A percentile compares a stretch with the other conserved stretches of the same genome.
Evolutionary conservation across 2,888 invertebrate species (phyloP).

Genomic region (Aproaerema taeniolella): DNA sequence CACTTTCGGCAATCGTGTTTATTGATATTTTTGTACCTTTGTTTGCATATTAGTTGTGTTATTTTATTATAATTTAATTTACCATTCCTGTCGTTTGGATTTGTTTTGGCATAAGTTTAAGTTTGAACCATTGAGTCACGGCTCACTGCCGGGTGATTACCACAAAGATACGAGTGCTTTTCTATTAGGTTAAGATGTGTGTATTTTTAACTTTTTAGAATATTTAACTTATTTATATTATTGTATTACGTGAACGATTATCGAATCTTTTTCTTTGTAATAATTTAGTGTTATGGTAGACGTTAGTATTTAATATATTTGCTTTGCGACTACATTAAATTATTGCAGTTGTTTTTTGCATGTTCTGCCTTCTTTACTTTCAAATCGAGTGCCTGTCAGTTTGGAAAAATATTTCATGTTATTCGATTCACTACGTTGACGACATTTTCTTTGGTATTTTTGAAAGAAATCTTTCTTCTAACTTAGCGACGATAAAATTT

Average conservation of each 20-base stretch:
- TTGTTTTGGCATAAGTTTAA: conserved; percentile 55
- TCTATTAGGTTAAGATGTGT: conserved; percentile 75
- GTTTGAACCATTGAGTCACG: conserved; percentile 33
- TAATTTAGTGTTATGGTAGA: conserved; percentile 73
- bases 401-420: conserved; percentile 20
- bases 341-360: conserved; percentile 65
- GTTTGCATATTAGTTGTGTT: conserved; percentile 64
- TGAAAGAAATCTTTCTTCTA: conserved; percentile 41
- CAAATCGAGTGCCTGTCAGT: conserved; percentile 64
- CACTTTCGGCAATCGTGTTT: conserved; percentile 46
- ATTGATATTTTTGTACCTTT: conserved; percentile 70
- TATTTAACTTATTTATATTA: conserved; percentile 75
- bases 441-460: too few relatives aligned
- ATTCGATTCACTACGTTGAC: too few relatives aligned
- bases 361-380: conserved; percentile 64
- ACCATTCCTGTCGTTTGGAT: conserved; percentile 62
- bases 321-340: conserved; percentile 67
- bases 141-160: conserved; percentile 35
- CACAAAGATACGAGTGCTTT: conserved; percentile 67
- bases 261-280: conserved; percentile 73
- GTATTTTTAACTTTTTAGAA: conserved; percentile 77
- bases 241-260: conserved; percentile 73
- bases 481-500: conserved; percentile 56
- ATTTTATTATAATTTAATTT: conserved; percentile 42
- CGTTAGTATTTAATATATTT: conserved; percentile 75